phyloP scores from a whole-genome alignment of 2,888 invertebrate species.

The Chirona hameri region DNA sequence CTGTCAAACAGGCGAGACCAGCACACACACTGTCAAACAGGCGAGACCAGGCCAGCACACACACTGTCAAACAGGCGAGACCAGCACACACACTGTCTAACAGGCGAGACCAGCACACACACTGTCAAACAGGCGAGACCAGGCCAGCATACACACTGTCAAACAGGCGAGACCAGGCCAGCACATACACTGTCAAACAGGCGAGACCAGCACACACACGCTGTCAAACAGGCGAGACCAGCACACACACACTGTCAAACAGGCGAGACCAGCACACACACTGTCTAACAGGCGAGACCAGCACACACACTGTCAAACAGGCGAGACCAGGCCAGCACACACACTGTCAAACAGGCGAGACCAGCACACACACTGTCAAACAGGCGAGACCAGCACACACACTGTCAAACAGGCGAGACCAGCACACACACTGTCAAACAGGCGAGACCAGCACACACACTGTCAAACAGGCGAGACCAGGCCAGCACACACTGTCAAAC shows the following conservation, averaged over 20 bases:
- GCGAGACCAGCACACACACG: not conserved
- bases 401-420: too few species aligned
- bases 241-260: not conserved
- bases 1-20: not conserved
- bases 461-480: not conserved
- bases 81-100: not conserved
- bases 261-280: not conserved
- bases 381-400: not conserved
- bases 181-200: too few species aligned
- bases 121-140: not conserved
- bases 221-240: not conserved
- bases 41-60: too few species aligned
- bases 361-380: not conserved
- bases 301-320: too few species aligned
- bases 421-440: too few species aligned
- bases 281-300: too few species aligned
- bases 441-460: not conserved
- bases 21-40: not conserved
- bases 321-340: not conserved
- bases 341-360: not conserved
- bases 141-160: not conserved
- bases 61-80: too few species aligned
- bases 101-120: not conserved
- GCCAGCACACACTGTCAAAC: not conserved
- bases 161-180: too few species aligned